These are phyloP conservation scores for Agrilus mali DNA, from an alignment of 2,888 invertebrate species.

Conservation along the genomic window DNA sequence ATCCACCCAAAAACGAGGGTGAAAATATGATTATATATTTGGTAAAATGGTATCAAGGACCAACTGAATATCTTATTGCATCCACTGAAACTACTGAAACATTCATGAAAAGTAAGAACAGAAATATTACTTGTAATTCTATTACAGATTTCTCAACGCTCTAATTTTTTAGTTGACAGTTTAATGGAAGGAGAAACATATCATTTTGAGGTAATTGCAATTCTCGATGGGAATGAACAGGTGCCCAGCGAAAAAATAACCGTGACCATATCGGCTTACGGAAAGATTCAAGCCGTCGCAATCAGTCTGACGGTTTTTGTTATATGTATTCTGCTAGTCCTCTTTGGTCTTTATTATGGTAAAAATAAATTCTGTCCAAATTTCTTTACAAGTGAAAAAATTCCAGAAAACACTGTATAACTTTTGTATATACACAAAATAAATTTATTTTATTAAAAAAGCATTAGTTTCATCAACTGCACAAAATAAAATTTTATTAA, in stretches of 20 bases:
- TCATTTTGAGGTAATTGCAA: slow-evolving; percentile 59
- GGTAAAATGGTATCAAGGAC: slow-evolving; percentile 54
- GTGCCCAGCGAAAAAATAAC: slow-evolving; percentile 49
- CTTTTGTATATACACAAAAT: too few species aligned
- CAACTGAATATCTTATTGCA: slow-evolving; percentile 47
- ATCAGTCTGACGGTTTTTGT: slow-evolving; percentile 59
- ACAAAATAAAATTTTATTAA: too few species aligned
- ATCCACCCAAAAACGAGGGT: slow-evolving; percentile 46
- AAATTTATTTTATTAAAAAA: too few species aligned
- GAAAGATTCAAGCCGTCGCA: slow-evolving; percentile 56
- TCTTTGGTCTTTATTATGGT: slow-evolving; percentile 47
- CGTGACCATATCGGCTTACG: slow-evolving; percentile 56
- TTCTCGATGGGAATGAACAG: slow-evolving; percentile 46
- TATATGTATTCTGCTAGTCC: slow-evolving; percentile 50
- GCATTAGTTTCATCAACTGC: too few species aligned
- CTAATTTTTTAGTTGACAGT: slow-evolving; percentile 43
- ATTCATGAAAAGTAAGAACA: slow-evolving; percentile 37
- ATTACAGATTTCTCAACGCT: too few species aligned
- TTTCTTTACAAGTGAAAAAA: too few species aligned
- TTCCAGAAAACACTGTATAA: too few species aligned
- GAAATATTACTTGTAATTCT: not conserved
- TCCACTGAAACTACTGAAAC: slow-evolving; percentile 57
- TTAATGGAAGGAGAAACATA: slow-evolving; percentile 63
- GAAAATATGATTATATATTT: slow-evolving; percentile 48
- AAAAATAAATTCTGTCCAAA: slow-evolving; percentile 32